Percentiles rank a stretch among this genome's conserved stretches.
Conservation (phyloP, 2,888 invertebrate genomes). For the Melanargia galathea region DNA sequence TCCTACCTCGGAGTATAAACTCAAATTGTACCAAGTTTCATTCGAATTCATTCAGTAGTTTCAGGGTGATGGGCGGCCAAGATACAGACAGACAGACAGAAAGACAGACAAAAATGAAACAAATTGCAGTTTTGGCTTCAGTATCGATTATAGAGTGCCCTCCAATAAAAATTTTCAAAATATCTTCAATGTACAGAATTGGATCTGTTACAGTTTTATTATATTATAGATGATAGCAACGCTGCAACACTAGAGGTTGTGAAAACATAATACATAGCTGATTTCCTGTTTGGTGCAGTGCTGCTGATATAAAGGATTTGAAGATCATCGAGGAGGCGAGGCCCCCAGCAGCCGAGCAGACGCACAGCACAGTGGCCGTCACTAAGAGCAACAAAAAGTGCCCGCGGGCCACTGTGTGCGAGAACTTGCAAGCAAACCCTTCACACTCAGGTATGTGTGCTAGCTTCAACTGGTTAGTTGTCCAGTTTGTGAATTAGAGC, state of each 20-base stretch:
- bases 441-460: constrained; percentile 51
- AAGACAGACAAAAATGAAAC: too few species aligned
- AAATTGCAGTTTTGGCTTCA: too few species aligned
- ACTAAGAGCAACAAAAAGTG: constrained; percentile 60
- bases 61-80: too few species aligned
- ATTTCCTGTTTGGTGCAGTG: constrained; percentile 71
- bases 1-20: too few species aligned
- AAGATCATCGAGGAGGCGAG: constrained; percentile 87
- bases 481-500: background rate
- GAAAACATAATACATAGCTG: background rate
- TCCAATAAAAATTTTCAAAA: too few species aligned
- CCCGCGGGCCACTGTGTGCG: constrained; percentile 67
- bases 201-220: too few species aligned
- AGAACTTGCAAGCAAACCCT: constrained; percentile 66
- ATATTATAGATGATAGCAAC: background rate
- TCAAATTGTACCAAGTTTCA: too few species aligned
- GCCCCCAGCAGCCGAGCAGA: constrained; percentile 62
- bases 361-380: constrained; percentile 70
- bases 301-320: constrained; percentile 88
- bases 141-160: too few species aligned
- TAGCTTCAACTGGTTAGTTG: background rate
- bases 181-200: too few species aligned
- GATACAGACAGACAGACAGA: too few species aligned
- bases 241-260: background rate
- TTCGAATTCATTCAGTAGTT: too few species aligned